Percentiles rank a stretch among this genome's conserved stretches.
Evolutionary conservation across 1,140 invertebrate species (phyloP).

Genomic region (Proctacanthus coquilletti): DNA sequence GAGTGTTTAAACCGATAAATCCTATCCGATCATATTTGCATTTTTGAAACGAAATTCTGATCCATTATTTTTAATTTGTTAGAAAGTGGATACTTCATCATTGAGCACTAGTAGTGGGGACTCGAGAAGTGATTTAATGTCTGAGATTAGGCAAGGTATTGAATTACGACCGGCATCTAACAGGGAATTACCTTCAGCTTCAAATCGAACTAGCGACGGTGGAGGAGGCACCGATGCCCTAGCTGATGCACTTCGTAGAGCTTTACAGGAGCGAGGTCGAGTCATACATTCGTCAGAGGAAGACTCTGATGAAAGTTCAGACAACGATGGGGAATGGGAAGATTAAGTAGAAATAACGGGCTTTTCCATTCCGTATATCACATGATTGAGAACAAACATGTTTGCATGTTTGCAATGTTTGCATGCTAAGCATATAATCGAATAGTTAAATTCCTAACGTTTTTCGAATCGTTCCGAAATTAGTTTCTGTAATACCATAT

Average conservation of each 20-base stretch:
- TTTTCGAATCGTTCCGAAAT: too few relatives aligned
- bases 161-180: constrained; percentile 45
- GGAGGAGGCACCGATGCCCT: constrained; percentile 20
- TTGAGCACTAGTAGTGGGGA: constrained; percentile 27
- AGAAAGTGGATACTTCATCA: constrained; percentile 42
- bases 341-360: too few relatives aligned
- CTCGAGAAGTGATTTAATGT: constrained; percentile 53
- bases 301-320: constrained; percentile 16
- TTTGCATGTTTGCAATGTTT: too few relatives aligned
- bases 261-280: constrained; percentile 17
- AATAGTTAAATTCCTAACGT: too few relatives aligned
- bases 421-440: too few relatives aligned
- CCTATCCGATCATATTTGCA: too few relatives aligned
- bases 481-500: too few relatives aligned
- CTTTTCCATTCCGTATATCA: too few relatives aligned
- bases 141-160: constrained; percentile 63
- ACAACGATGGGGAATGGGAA: constrained; percentile 27
- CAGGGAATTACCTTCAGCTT: constrained; percentile 14
- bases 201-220: constrained; percentile 16
- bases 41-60: too few relatives aligned
- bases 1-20: too few relatives aligned
- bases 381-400: too few relatives aligned
- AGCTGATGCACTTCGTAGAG: constrained; percentile 24
- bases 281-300: constrained; percentile 27
- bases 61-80: background rate